Evolutionary conservation across 2,797 vertebrate genomes (phyloP).

Genomic region (Urocyon cinereoargenteus): DNA sequence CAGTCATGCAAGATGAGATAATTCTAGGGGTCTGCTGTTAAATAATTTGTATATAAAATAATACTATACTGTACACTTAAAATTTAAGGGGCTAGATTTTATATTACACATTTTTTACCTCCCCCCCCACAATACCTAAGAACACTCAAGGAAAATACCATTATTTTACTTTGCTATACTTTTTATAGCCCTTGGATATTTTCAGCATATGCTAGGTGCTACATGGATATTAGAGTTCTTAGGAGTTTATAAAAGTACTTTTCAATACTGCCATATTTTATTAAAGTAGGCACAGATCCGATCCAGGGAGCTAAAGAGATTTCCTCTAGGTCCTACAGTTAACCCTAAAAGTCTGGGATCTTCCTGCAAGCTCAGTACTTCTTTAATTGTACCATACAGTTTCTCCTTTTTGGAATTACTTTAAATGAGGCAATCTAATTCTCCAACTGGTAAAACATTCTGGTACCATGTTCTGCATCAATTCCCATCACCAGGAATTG

Average conservation of each 20-base stretch:
- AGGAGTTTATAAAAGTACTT: neutral
- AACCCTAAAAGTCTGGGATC: neutral
- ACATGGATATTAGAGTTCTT: neutral
- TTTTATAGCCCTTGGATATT: neutral
- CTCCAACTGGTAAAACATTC: neutral
- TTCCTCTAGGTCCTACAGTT: neutral
- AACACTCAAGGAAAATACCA: neutral
- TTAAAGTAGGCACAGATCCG: neutral
- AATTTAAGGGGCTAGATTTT: neutral
- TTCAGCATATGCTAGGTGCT: neutral
- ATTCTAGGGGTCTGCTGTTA: neutral
- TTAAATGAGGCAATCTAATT: neutral
- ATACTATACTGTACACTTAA: neutral
- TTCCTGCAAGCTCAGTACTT: neutral
- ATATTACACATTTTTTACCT: neutral
- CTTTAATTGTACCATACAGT: neutral
- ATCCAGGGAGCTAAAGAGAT: neutral
- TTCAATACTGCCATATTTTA: neutral
- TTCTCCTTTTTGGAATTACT: constrained; percentile 25
- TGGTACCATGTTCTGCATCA: neutral
- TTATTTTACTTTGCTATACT: neutral
- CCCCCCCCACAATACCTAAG: neutral
- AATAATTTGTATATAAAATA: neutral
- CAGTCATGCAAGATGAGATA: neutral
- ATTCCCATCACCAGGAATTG: neutral